Evolutionary conservation across 2,113 vertebrate genomes (phyloP).

Genomic region (Vidua macroura): DNA sequence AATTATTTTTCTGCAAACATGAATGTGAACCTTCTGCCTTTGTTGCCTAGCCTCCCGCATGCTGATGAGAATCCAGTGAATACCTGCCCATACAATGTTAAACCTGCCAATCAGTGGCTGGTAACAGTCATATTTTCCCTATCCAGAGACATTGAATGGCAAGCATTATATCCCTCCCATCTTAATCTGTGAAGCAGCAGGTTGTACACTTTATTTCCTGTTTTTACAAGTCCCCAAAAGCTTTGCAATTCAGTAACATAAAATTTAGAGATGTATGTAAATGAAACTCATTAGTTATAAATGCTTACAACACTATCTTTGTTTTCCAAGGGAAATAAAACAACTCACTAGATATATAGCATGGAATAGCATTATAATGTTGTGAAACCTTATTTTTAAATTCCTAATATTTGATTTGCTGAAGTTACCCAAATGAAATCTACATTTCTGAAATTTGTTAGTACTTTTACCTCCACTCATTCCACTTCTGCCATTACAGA

Average conservation of each 20-base stretch:
- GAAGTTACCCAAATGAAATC: not conserved
- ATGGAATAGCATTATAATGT: not conserved
- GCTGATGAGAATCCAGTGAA: not conserved
- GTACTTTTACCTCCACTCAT: fast-evolving
- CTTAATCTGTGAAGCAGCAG: not conserved
- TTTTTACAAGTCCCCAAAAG: not conserved
- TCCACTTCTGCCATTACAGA: not conserved
- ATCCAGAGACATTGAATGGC: not conserved
- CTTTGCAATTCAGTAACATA: not conserved
- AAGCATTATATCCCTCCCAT: not conserved
- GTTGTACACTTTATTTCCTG: not conserved
- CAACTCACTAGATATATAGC: not conserved
- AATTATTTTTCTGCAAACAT: not conserved
- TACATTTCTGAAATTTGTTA: not conserved
- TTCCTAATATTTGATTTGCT: not conserved
- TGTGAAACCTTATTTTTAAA: not conserved
- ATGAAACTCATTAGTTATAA: not conserved
- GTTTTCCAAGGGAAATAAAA: not conserved
- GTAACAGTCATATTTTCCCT: not conserved
- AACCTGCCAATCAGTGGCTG: not conserved
- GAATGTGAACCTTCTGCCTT: not conserved
- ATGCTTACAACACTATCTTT: not conserved
- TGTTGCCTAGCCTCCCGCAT: not conserved
- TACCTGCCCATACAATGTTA: not conserved
- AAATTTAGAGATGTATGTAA: not conserved